phyloP scores from a whole-genome alignment of 2,797 vertebrate species.

The Rhinichthys osculus region DNA sequence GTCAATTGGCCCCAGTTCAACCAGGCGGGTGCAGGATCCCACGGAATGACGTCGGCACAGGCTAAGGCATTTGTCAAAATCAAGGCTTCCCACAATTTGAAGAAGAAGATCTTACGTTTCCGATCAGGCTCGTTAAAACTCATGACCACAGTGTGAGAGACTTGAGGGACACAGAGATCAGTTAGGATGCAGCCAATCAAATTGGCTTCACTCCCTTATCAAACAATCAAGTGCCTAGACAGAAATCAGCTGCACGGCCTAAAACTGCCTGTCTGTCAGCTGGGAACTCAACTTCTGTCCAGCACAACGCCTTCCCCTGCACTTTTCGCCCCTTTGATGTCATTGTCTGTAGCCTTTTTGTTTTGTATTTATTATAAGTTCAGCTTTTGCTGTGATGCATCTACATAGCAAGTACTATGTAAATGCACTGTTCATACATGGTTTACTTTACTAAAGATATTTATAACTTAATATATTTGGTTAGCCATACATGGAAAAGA shows the following conservation, averaged over 20 bases:
- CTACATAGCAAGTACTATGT: conserved; percentile 61
- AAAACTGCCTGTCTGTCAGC: conserved; percentile 48
- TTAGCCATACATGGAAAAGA: conserved; percentile 62
- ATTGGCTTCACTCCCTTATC: conserved; percentile 58
- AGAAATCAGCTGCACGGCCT: conserved; percentile 58
- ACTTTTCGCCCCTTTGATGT: conserved; percentile 67
- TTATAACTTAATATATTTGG: conserved; percentile 79
- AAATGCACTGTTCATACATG: conserved; percentile 60
- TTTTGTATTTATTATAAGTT: conserved; percentile 73
- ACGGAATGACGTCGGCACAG: conserved; percentile 78
- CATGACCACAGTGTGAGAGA: conserved; percentile 91
- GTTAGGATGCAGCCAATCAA: conserved; percentile 60
- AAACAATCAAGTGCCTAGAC: conserved; percentile 68
- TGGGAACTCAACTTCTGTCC: conserved; percentile 47
- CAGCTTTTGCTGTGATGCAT: conserved; percentile 56
- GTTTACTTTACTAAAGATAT: conserved; percentile 69
- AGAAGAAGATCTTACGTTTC: conserved; percentile 95
- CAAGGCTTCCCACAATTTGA: conserved; percentile 94
- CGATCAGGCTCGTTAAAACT: conserved; percentile 92
- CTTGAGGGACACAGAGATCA: conserved; percentile 25
- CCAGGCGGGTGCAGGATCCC: conserved; percentile 76
- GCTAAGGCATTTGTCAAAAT: conserved; percentile 90
- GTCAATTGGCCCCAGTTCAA: conserved; percentile 87
- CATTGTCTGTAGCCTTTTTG: conserved; percentile 61
- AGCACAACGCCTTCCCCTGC: conserved; percentile 64